Base-by-base conservation (phyloP, 2,888 invertebrate genomes). In the Pandemis cinnamomeana region DNA sequence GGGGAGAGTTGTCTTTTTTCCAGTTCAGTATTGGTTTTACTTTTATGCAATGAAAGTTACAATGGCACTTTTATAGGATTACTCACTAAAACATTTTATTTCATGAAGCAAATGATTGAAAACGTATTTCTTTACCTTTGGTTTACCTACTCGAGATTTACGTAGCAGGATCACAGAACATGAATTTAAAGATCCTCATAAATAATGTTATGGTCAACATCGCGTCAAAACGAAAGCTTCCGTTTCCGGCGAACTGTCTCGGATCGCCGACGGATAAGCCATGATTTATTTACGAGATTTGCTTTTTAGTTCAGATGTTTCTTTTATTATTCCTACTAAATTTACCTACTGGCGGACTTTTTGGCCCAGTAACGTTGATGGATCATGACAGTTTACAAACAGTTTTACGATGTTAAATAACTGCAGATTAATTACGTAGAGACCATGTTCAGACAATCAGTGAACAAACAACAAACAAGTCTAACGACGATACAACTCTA, bases 251-350 rank as follows among this genome's bases (percentile, higher is more conserved):
- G 15, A 51, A 44, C 63, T 63, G 67, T 48, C 41, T 36, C 41
- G 11, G 67, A 58, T 67, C 63, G 44, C 8, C 48, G 27, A 60
- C 70, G 55, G 74, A 71, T 74, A 71, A 74, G 13, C 20, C 74
- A 66, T 71, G 74, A 71, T 74, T 74, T 71, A 74, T 74, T 71
- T 71, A 62, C 46, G 67, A 61, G 70, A 61, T 71, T 53, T 71
- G n/a, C 61, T 53, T 64, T 73, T 71, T 64, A n/a, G 48, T 67
- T 42, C 67, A 42, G 46, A 63, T 68, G 67, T 67, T 71, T 75
- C 51, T 46, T 64, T 67, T 68, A 70, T 66, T 70, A 44, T 44
- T 51, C n/a, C 15, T 7, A 44, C 51, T 27, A 58, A 11, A 27
- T 58, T 58, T 11, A 58, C 20, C 11, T 58, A 61, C 15, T 8